Evolutionary conservation across 2,797 vertebrate species (phyloP).

Genomic region (Neomorphus geoffroyi): DNA sequence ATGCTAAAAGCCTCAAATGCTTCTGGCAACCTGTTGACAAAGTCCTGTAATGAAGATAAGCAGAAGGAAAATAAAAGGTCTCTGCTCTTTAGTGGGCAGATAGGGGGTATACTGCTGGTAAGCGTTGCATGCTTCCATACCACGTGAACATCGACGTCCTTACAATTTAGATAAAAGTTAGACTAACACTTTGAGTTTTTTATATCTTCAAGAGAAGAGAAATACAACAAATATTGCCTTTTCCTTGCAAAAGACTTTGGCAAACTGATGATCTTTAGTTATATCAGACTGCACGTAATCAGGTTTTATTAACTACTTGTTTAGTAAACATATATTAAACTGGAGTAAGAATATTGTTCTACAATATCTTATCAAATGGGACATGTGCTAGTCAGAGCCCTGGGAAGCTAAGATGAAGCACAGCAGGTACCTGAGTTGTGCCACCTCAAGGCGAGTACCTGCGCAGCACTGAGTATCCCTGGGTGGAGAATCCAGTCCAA

Average conservation of each 20-base stretch:
- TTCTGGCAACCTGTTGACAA: slow-evolving; percentile 34
- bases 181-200: background rate
- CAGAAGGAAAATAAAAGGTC: background rate
- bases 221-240: background rate
- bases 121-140: background rate
- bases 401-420: background rate
- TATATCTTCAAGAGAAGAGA: background rate
- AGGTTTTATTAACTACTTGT: background rate
- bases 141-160: background rate
- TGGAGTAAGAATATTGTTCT: background rate
- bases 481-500: background rate
- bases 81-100: background rate
- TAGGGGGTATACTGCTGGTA: background rate
- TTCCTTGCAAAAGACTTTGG: background rate
- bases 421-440: no score
- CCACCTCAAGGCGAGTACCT: background rate
- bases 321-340: background rate
- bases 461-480: background rate
- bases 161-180: background rate
- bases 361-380: background rate
- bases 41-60: background rate
- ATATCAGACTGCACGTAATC: fast-evolving
- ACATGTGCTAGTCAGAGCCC: background rate
- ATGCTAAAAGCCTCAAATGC: slow-evolving; percentile 9
- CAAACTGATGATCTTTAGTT: background rate